Evolutionary conservation across 1,140 invertebrate genomes (phyloP), one percentile per base, ranked within the genome.

Genomic region (Saccostrea cuccullata): DNA sequence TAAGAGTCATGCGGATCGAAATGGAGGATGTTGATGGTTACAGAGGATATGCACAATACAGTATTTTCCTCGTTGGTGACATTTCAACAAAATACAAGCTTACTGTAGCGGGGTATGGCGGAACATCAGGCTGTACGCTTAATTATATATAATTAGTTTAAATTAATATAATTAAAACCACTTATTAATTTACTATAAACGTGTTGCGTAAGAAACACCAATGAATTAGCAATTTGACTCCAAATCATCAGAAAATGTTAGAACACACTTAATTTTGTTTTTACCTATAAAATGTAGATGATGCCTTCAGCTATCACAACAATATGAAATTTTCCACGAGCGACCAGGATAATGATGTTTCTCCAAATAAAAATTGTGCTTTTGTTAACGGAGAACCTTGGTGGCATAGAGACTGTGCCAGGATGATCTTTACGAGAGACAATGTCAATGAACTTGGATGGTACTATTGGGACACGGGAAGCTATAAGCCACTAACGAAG

Each of bases 1-100:
- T 23, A 26, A 36, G 26, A 15, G 70, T 77, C 26, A 30, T 77
- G 70, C 30, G 70, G 30, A 26, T 77, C 5, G 70, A 77, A 30
- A 77, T 77, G 70, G 70, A 77, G 13, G 70, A 77, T 36, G 12
- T 77, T 15, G 70, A 30, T 77, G 70, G 70, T 11, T 77, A 40
- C 26, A 13, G 13, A 12, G 70, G 30, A 8, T 77, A 77, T 12
- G 70, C 70, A 23, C 70, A 77, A 30, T 77, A 77, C 9, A 77
- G 70, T 30, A 77, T 8, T 12, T 77, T 77, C 13, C 23, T 30
- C 1, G 70, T 77, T 26, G 30, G 26, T 12, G 70, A 77, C 23
- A 17, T 11, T 11, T 30, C 70, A 36, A 30, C 70, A 36, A 26
- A 30, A 36, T 77, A 77, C 30, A 77, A 26, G 30, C 26, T 77